phyloP scores from a whole-genome alignment of 1,140 invertebrate genomes.

The Drosophila orena region DNA sequence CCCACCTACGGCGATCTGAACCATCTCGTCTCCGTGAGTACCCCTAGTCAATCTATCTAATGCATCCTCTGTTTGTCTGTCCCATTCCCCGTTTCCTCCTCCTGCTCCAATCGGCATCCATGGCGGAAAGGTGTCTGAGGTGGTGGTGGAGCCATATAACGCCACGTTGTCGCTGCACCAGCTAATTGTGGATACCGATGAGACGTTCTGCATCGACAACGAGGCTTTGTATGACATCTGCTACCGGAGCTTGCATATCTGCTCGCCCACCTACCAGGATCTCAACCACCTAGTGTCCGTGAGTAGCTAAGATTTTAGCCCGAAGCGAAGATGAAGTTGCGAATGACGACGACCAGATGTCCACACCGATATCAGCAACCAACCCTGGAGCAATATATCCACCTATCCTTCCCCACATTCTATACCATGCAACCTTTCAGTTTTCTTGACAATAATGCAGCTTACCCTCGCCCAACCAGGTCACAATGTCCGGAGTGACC shows the following conservation, averaged over 20 bases:
- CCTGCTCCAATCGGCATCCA: neutral
- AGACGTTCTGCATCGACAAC: slow-evolving; percentile 89
- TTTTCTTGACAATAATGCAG: neutral
- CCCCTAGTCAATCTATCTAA: slow-evolving; percentile 62
- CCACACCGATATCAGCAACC: too few relatives aligned
- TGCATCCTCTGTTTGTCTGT: slow-evolving; percentile 52
- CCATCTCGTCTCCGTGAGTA: slow-evolving; percentile 90
- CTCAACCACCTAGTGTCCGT: slow-evolving; percentile 90
- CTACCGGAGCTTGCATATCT: slow-evolving; percentile 87
- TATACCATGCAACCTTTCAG: too few relatives aligned
- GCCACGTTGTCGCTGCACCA: slow-evolving; percentile 93
- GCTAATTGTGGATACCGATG: slow-evolving; percentile 91
- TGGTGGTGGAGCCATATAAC: slow-evolving; percentile 91
- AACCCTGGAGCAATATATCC: neutral
- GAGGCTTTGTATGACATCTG: slow-evolving; percentile 90
- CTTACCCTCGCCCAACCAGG: slow-evolving; percentile 36
- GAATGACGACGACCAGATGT: neutral
- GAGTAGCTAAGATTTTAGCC: slow-evolving; percentile 58
- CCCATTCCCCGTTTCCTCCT: neutral
- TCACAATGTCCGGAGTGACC: slow-evolving; percentile 95
- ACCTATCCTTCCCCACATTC: neutral
- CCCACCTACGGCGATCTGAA: slow-evolving; percentile 95
- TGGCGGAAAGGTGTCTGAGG: slow-evolving; percentile 88
- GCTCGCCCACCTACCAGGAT: slow-evolving; percentile 94
- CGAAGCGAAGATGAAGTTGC: neutral